phyloP scores from a whole-genome alignment of 2,113 vertebrate genomes.

The Entosphenus tridentatus region DNA sequence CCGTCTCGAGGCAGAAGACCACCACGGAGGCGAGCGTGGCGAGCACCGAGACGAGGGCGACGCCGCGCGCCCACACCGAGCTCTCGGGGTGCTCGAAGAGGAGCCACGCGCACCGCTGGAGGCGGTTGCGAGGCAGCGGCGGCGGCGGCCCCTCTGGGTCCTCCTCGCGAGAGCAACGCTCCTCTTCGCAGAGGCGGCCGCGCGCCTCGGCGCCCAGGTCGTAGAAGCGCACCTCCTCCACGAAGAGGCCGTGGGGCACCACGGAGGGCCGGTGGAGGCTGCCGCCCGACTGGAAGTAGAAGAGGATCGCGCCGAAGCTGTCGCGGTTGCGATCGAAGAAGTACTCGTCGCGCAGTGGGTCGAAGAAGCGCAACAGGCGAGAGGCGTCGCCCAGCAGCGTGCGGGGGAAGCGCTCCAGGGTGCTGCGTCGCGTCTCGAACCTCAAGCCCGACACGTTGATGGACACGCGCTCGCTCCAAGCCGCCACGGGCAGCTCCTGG shows the following conservation, averaged over 20 bases:
- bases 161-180: neutral
- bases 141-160: neutral
- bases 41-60: neutral
- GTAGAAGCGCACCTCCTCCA: neutral
- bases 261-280: neutral
- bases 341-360: neutral
- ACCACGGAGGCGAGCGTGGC: neutral
- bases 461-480: neutral
- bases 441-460: neutral
- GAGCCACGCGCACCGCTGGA: neutral
- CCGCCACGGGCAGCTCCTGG: too few relatives aligned
- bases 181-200: neutral
- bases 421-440: constrained; percentile 1
- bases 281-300: constrained; percentile 1
- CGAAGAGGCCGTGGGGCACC: neutral
- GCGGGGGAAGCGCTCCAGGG: neutral
- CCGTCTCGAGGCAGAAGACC: neutral
- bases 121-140: neutral
- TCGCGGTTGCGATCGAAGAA: constrained; percentile 4
- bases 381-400: neutral
- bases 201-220: neutral
- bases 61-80: neutral
- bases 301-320: neutral
- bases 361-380: neutral
- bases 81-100: neutral